Evolutionary conservation across 2,797 vertebrate genomes (phyloP), one percentile per base, ranked within the genome.

Genomic region (Hyperoplus immaculatus): DNA sequence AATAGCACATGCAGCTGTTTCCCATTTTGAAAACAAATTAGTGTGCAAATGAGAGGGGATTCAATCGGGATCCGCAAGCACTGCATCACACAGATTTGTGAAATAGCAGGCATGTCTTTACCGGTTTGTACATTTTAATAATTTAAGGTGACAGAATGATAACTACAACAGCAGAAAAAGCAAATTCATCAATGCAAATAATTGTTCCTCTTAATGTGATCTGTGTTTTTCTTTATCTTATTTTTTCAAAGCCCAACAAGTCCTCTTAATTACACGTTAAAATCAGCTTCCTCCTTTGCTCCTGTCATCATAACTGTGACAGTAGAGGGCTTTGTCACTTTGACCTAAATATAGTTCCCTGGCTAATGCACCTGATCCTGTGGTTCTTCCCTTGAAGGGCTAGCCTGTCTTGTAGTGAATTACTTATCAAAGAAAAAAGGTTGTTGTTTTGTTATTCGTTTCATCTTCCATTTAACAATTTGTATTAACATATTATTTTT

Each of bases 1-100:
- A 50, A 75, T 12, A 67, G 46, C 62, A 49, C 45, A 54, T 53
- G 13, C 86, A 83, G 78, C 78, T 91, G 83, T 69, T 50, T 75
- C 60, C 38, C 53, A 67, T 76, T 85, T 58, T 74, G 51, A 64
- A 29, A 83, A 21, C 50, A 71, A 75, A 84, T 78, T 36, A 58
- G 63, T 85, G 39, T 84, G 81, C 69, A 84, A 75, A 86, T 81
- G 66, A 84, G 62, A 50, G 29, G 16, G 2, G 7, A 49, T 54
- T 50, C 43, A 38, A 21, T 75, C 76, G 57, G 46, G 57, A 75
- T 56, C 43, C 56, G 62, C 42, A 47, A 43, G 68, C 65, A 59
- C 5, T 9, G 53, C 62, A 50, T 59, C 42, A 49, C 3, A 10
- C 41, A 41, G 59, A 21, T 66, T 46, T 70, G 51, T 15, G n/a